Evolutionary conservation across 2,888 invertebrate genomes (phyloP), one percentile per base, ranked within the genome.

Genomic region (Seladonia tumulorum): DNA sequence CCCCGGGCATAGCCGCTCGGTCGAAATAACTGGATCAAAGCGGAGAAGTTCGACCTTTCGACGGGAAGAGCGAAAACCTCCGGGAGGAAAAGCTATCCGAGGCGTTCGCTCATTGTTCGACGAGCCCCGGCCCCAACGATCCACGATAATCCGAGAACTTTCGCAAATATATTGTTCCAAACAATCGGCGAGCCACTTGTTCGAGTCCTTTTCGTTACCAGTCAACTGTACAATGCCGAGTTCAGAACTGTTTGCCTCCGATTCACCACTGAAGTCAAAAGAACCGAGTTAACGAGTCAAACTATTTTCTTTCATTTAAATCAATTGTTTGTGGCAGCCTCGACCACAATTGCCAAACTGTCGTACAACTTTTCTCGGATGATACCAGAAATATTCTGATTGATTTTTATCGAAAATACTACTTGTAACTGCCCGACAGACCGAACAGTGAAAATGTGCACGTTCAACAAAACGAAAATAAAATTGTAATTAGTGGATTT

Each of bases 21-120:
- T 49, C 53, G 76, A 74, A 85, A 86, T 85, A 86, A 85, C 86
- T 85, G 71, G 76, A 77, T 85, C 86, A 81, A 86, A 85, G 81
- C 47, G 74, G 68, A 49, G 47, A 74, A 80, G 80, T 73, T 63
- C 47, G 68, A 66, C 60, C 70, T 76, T 47, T 81, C 74, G 72
- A 60, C 63, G 47, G 70, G 74, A 84, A 74, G 57, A 53, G 53
- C 60, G 74, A 82, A 82, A 74, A 75, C 42, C 57, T 73, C 22
- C 5, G 14, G 35, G 42, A n/a, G 49, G 45, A 81, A 70, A 42
- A 29, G 78, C 60, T 57, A n/a, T 29, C 5, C 60, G 47, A 18
- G n/a, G 73, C 68, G 71, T 74, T 85, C 53, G 22, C 45, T 70
- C 66, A 76, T 79, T 63, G 80, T 73, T 39, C 74, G 74, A 47